Conservation (phyloP, 1,140 invertebrate species). For the Drosophila kepulauana region DNA sequence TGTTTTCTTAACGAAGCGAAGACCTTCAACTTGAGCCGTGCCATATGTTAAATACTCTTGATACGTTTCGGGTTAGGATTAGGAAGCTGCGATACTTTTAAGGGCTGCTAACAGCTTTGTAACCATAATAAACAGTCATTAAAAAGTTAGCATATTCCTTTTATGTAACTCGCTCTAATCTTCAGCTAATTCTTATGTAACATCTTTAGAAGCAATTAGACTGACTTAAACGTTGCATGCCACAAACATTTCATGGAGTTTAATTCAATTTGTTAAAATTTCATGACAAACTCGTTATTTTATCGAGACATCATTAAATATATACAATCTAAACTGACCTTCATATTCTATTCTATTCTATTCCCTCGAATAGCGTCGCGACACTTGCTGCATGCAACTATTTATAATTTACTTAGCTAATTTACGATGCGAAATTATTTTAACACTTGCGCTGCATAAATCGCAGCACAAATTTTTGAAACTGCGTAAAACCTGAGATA, state of each 20-base stretch:
- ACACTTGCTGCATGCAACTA: slow-evolving; percentile 15
- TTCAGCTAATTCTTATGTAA: no score
- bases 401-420: slow-evolving; percentile 10
- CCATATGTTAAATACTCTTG: not conserved
- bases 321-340: slow-evolving; percentile 3
- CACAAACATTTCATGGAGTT: no score
- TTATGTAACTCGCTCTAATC: no score
- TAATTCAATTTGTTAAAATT: no score
- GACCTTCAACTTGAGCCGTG: not conserved
- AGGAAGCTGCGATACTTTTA: not conserved
- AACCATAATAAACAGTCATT: not conserved
- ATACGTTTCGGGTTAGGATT: not conserved
- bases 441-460: slow-evolving; percentile 30
- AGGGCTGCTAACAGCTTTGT: not conserved
- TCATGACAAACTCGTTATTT: not conserved
- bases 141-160: no score
- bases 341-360: not conserved
- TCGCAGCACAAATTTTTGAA: slow-evolving; percentile 21
- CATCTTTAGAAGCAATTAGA: no score
- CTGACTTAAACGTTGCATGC: no score
- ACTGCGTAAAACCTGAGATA: slow-evolving; percentile 34
- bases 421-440: slow-evolving; percentile 12
- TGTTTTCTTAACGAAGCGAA: not conserved
- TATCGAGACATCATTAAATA: not conserved
- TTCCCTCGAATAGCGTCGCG: not conserved